Evolutionary conservation across 2,888 invertebrate genomes (phyloP).

Genomic region (Frankliniella fusca): DNA sequence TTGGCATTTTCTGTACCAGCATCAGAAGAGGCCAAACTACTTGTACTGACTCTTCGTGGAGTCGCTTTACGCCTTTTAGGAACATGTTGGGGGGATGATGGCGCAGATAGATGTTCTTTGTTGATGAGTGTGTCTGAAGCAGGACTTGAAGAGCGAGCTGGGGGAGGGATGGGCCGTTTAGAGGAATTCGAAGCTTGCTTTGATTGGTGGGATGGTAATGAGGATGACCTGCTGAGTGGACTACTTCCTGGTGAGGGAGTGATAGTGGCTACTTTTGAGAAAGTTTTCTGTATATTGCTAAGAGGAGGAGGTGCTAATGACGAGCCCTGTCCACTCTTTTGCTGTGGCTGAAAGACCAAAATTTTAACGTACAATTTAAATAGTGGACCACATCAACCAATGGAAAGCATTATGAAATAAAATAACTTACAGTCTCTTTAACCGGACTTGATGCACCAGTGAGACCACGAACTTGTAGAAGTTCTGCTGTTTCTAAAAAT

Average conservation of each 20-base stretch:
- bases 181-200: background rate
- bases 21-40: background rate
- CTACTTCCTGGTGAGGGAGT: background rate
- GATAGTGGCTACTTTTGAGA: background rate
- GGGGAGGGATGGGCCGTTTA: background rate
- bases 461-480: constrained; percentile 63
- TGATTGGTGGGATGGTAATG: background rate
- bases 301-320: background rate
- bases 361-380: background rate
- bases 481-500: constrained; percentile 63
- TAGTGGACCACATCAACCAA: background rate
- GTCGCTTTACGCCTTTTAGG: constrained; percentile 1
- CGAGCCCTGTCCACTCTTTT: background rate
- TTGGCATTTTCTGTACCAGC: constrained; percentile 9
- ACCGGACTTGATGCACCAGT: constrained; percentile 48
- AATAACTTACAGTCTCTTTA: constrained; percentile 30
- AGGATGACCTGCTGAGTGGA: background rate
- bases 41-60: background rate
- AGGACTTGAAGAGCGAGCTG: background rate
- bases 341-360: background rate
- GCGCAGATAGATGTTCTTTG: constrained; percentile 7
- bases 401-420: background rate
- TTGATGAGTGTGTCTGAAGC: background rate
- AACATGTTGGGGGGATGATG: constrained; percentile 9
- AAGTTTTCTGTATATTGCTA: constrained; percentile 7